Conservation (phyloP, 2,113 vertebrate genomes). For the Colaptes auratus region DNA sequence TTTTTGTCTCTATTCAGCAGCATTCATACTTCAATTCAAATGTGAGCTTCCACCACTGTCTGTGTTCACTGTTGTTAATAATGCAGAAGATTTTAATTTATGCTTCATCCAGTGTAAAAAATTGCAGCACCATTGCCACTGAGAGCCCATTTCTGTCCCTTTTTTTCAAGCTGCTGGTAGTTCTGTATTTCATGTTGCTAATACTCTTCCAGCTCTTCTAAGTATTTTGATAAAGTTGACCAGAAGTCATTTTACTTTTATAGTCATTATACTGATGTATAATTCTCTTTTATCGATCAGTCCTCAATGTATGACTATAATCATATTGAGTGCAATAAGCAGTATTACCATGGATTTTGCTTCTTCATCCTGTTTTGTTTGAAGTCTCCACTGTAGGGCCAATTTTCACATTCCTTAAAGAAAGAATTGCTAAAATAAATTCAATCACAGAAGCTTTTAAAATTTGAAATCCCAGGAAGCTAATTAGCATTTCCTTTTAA, state of each 20-base stretch:
- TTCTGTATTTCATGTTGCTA: neutral
- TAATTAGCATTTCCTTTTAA: slow-evolving; percentile 77
- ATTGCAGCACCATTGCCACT: neutral
- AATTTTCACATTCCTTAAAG: slow-evolving; percentile 70
- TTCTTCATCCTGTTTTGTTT: slow-evolving; percentile 57
- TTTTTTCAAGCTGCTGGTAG: neutral
- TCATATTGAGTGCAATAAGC: slow-evolving; percentile 37
- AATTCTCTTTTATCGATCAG: slow-evolving; percentile 50
- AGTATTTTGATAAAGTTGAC: slow-evolving; percentile 36
- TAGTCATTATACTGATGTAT: slow-evolving; percentile 7
- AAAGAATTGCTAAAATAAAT: slow-evolving; percentile 74
- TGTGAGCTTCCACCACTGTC: slow-evolving; percentile 42
- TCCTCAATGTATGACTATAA: neutral
- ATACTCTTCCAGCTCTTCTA: neutral
- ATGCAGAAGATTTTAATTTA: slow-evolving; percentile 59
- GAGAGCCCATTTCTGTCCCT: neutral
- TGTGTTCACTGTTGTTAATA: slow-evolving; percentile 46
- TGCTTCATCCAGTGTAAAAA: slow-evolving; percentile 39
- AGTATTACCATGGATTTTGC: slow-evolving; percentile 37
- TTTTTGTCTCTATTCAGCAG: slow-evolving; percentile 1
- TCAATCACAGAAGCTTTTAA: slow-evolving; percentile 77
- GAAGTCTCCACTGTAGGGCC: slow-evolving; percentile 66
- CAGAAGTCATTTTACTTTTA: slow-evolving; percentile 49
- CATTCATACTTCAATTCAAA: neutral
- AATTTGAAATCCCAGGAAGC: slow-evolving; percentile 78